These are phyloP conservation scores for Lasioglossum oenotherae DNA, from an alignment of 2,888 invertebrate species.

Conservation along the genomic window DNA sequence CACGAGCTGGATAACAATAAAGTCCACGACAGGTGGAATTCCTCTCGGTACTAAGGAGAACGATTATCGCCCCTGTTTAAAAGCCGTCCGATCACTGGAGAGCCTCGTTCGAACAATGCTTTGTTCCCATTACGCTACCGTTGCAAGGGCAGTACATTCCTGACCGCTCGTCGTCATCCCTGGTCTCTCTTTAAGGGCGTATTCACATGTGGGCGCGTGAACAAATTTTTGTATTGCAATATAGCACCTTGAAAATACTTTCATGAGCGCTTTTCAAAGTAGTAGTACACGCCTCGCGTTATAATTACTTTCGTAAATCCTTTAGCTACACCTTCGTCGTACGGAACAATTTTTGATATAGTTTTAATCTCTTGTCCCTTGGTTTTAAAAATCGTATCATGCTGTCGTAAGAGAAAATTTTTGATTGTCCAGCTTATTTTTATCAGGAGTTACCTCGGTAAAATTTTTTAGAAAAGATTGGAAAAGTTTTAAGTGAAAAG, in stretches of 20 bases:
- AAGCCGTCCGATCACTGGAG: background rate
- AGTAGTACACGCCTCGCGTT: no score
- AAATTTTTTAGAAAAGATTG: background rate
- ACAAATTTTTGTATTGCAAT: no score
- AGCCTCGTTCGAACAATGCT: background rate
- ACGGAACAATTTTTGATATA: no score
- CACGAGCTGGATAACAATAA: constrained; percentile 63
- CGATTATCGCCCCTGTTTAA: constrained; percentile 42
- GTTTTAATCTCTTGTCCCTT: no score
- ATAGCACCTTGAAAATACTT: no score
- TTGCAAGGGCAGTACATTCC: background rate
- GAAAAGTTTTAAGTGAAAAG: background rate
- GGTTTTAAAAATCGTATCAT: no score
- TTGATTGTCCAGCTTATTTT: background rate
- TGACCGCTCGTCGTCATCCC: background rate
- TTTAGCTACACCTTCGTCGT: no score
- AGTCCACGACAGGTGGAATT: constrained; percentile 63
- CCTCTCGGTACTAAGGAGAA: constrained; percentile 33
- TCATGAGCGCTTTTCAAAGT: no score
- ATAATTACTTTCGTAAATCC: no score
- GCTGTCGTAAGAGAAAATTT: no score
- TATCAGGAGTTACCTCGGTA: background rate
- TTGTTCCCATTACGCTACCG: background rate
- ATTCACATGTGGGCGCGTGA: no score
- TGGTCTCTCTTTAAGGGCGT: background rate